phyloP scores from a whole-genome alignment of 2,113 vertebrate species.

The Hemiscyllium ocellatum region DNA sequence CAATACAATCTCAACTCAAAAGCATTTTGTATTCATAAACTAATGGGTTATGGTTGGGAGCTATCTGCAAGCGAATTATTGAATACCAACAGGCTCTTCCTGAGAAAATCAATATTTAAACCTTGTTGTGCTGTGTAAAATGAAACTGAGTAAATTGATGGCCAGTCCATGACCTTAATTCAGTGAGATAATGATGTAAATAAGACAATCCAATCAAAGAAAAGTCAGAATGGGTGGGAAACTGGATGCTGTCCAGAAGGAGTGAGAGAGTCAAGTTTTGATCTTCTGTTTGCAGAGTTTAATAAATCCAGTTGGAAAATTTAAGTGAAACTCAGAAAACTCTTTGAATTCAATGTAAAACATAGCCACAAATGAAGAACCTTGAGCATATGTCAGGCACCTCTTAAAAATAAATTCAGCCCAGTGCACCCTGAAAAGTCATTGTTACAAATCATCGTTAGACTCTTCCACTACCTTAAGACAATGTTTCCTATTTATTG shows the following conservation, averaged over 20 bases:
- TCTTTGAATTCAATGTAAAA: not conserved
- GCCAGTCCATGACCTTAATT: not conserved
- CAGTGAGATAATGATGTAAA: not conserved
- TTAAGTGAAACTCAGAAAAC: not conserved
- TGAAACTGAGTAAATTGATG: not conserved
- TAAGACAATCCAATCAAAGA: not conserved
- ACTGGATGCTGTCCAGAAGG: not conserved
- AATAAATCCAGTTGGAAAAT: not conserved
- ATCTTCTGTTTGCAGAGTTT: not conserved
- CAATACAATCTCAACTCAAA: not conserved
- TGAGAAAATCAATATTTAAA: slow-evolving; percentile 4
- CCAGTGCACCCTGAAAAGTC: too few species aligned
- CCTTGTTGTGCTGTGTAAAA: not conserved
- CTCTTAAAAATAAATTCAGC: not conserved
- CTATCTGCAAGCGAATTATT: not conserved
- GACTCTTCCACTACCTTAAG: not conserved
- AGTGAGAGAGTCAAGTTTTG: not conserved
- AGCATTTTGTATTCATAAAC: not conserved
- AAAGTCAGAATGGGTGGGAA: not conserved
- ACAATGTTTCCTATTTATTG: not conserved
- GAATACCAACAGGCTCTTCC: not conserved
- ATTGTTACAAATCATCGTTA: not conserved
- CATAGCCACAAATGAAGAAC: not conserved
- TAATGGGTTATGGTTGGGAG: not conserved
- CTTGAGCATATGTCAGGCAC: not conserved